Evolutionary conservation across 1,140 invertebrate species (phyloP), one percentile per base, ranked within the genome.

Genomic region (Calephelis nemesis): DNA sequence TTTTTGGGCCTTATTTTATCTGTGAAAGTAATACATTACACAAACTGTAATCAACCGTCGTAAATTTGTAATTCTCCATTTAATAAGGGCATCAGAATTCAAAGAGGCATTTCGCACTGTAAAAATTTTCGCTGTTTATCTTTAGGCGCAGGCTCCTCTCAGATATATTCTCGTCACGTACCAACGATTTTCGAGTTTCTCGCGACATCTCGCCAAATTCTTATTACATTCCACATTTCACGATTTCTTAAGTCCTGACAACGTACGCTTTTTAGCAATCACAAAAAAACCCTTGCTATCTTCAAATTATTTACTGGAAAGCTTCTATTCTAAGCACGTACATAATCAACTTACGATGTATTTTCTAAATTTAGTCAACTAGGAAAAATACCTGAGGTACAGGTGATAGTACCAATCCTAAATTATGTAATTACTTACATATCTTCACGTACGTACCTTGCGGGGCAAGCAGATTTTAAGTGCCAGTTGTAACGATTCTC

Each of bases 191-290:
- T 60, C 54, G 54, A 60, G 54, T 60, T 60, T 39, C 54, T 39
- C 54, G 54, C 54, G 54, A 58, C 54, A 58, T 58, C 54, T 39
- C 15, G 54, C 54, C 54, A 58, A 40, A 58, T 58, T 58, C 54
- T 58, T 58, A 58, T 58, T 58, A 58, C 54, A 58, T 58, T 58
- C 54, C 15, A 58, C 54, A 58, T 58, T 58, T 58, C 54, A 58
- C 54, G 54, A 58, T 58, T 58, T 58, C 54, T 58, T 58, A 58
- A 58, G 54, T 58, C 54, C 54, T 60, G 54, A 60, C 54, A 60
- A 60, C 54, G 54, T 60, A 60, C 54, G 54, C 54, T 60, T 60
- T 60, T 60, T 60, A 60, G 54, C 54, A 60, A 60, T 60, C 54
- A 60, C 54, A 60, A 60, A 39, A 60, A 60, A 60, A 60, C 30